Evolutionary conservation across 2,888 invertebrate genomes (phyloP).

Genomic region (Leptinotarsa peninsularis): DNA sequence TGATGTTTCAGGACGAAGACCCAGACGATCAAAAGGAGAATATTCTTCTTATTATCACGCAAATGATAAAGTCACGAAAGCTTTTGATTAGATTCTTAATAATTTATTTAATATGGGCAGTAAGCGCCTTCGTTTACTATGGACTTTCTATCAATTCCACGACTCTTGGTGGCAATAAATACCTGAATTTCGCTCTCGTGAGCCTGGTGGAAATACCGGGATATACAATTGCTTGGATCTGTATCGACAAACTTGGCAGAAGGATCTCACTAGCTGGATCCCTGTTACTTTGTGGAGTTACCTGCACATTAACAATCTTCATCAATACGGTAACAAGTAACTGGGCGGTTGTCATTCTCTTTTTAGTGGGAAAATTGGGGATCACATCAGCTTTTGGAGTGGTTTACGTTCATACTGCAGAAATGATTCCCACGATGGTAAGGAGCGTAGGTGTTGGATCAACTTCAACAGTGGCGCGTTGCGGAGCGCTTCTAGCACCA

Average conservation of each 20-base stretch:
- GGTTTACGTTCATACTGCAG: conserved; percentile 74
- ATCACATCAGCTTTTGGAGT: conserved; percentile 75
- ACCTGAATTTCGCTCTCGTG: conserved; percentile 75
- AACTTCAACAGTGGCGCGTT: conserved; percentile 71
- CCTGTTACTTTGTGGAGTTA: conserved; percentile 64
- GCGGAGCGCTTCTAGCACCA: conserved; percentile 74
- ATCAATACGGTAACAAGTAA: conserved; percentile 58
- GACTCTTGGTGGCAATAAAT: conserved; percentile 75
- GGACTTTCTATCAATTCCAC: conserved; percentile 77
- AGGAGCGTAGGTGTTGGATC: conserved; percentile 73
- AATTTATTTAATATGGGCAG: conserved; percentile 65
- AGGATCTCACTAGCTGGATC: conserved; percentile 69
- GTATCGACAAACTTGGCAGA: conserved; percentile 69
- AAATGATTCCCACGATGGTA: conserved; percentile 69
- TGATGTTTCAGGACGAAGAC: conserved; percentile 17
- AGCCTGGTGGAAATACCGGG: conserved; percentile 74
- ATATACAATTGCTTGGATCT: conserved; percentile 69
- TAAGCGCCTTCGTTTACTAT: conserved; percentile 77
- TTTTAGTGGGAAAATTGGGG: conserved; percentile 74
- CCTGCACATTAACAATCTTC: conserved; percentile 70
- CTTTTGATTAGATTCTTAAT: conserved; percentile 64
- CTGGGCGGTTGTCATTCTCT: conserved; percentile 70
- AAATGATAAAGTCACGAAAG: conserved; percentile 66
- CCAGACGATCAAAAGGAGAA: conserved; percentile 50
- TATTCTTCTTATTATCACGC: conserved; percentile 64